Evolutionary conservation across 2,113 vertebrate genomes (phyloP), one percentile per base, ranked within the genome.

Genomic region (Amazona vittata): DNA sequence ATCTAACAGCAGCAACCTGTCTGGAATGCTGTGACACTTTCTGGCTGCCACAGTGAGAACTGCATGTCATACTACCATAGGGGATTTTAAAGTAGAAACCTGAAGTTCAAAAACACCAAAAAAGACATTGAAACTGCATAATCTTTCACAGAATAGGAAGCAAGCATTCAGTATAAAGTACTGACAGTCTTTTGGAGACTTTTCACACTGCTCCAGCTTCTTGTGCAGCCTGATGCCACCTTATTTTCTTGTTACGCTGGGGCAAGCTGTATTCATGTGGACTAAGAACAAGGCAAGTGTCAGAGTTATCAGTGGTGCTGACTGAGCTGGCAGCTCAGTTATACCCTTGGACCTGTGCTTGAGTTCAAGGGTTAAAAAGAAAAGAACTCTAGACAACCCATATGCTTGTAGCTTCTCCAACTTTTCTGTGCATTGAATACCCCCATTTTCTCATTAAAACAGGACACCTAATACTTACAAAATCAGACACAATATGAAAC

Each of bases 21-120:
- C 59, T 90, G 73, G 65, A 95, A 90, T 53, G 62, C 76, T 84
- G 39, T 69, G 92, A 84, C 44, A 86, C 75, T 83, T 92, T 92
- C 37, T 91, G 62, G 21, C 69, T 94, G 62, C 73, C 55, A 21
- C 33, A 37, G 62, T 2, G 2, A 86, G 62, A 92, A 64, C 65
- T 1, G 1, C 73, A 86, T 89, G 91, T 81, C 83, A 71, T 41
- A 35, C 18, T 90, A 31, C 47, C 16, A 19, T 7, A 60, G 76
- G 39, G 60, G 33, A 19, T 49, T 83, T 94, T 33, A 77, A 95
- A 93, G 89, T 21, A 71, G 43, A 63, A 94, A 78, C 18, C 20
- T 50, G 25, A 94, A 33, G 8, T 79, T 78, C 22, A 39, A 75
- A 62, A 24, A 68, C 55, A 26, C 14, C 20, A n/a, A n/a, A 59